These are phyloP conservation scores for Jacana jacana DNA, from an alignment of 2,113 vertebrate species.

Conservation along the genomic window DNA sequence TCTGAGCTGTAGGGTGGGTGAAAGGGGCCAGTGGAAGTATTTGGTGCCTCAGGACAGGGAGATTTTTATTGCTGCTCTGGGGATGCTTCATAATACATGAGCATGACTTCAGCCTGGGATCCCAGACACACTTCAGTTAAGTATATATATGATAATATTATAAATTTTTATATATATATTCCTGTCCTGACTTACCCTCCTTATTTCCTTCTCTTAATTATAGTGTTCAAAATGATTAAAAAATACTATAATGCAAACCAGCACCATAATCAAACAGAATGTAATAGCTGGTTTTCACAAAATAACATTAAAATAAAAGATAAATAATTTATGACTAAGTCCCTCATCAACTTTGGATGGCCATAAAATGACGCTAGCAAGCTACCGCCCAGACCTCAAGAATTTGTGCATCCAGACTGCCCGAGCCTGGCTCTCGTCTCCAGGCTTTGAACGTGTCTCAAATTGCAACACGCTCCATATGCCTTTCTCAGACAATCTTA, in stretches of 20 bases:
- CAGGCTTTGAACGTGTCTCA: not conserved
- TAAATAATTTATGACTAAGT: not conserved
- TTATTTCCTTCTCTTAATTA: not conserved
- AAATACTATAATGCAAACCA: not conserved
- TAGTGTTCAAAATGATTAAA: not conserved
- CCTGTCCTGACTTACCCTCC: not conserved
- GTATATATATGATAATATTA: not conserved
- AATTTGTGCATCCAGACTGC: not conserved
- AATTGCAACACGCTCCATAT: not conserved
- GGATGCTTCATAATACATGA: rapidly evolving
- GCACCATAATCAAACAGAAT: not conserved
- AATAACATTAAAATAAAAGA: constrained; percentile 1
- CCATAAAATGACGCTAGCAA: not conserved
- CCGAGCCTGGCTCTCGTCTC: not conserved
- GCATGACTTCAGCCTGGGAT: not conserved
- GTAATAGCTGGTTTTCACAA: not conserved
- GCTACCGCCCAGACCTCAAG: not conserved
- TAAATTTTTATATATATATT: not conserved
- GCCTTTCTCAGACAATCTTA: not conserved
- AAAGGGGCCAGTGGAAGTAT: not conserved
- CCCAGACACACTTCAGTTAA: not conserved
- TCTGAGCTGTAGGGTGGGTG: not conserved
- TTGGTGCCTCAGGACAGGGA: not conserved
- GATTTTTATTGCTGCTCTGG: not conserved
- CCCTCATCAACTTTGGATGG: not conserved